A percentile compares a stretch with the other conserved stretches of the same genome.
Conservation (phyloP, 1,140 invertebrate species). For the Calosoma granatense region DNA sequence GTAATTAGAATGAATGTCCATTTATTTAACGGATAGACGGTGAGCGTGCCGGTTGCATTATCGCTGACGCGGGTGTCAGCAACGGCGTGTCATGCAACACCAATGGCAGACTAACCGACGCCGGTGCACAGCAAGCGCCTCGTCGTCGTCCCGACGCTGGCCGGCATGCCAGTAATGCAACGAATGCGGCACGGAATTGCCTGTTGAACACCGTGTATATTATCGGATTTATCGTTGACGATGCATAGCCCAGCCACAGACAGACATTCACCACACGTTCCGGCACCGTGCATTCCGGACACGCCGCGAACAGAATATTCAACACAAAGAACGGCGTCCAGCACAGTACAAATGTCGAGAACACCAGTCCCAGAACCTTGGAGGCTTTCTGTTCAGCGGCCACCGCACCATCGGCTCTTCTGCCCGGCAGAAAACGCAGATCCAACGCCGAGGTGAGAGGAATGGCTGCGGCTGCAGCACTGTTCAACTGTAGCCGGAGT, state of each 20-base stretch:
- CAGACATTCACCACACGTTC: slow-evolving; percentile 64
- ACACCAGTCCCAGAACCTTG: slow-evolving; percentile 76
- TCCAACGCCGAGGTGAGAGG: not conserved
- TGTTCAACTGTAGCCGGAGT: slow-evolving; percentile 54
- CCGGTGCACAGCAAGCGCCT: slow-evolving; percentile 36
- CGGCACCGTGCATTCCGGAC: slow-evolving; percentile 58
- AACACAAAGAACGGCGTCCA: slow-evolving; percentile 86
- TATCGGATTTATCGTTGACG: slow-evolving; percentile 74
- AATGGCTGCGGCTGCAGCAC: slow-evolving; percentile 24
- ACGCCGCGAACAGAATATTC: slow-evolving; percentile 71
- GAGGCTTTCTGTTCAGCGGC: slow-evolving; percentile 76
- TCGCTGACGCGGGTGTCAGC: slow-evolving; percentile 39
- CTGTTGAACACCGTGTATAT: slow-evolving; percentile 87
- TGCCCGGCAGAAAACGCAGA: slow-evolving; percentile 52
- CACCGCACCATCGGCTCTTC: slow-evolving; percentile 62
- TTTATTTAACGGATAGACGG: not conserved
- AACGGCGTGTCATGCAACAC: slow-evolving; percentile 49
- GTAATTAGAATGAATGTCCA: too few species aligned
- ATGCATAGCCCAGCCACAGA: slow-evolving; percentile 82
- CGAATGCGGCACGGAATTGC: slow-evolving; percentile 75
- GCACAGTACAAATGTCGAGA: slow-evolving; percentile 82
- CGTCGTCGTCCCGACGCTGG: not conserved
- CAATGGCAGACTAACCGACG: slow-evolving; percentile 49
- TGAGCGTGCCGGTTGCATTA: not conserved
- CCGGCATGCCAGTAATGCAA: slow-evolving; percentile 62